Conservation (phyloP, 2,797 vertebrate species). For the Liparis tanakae region DNA sequence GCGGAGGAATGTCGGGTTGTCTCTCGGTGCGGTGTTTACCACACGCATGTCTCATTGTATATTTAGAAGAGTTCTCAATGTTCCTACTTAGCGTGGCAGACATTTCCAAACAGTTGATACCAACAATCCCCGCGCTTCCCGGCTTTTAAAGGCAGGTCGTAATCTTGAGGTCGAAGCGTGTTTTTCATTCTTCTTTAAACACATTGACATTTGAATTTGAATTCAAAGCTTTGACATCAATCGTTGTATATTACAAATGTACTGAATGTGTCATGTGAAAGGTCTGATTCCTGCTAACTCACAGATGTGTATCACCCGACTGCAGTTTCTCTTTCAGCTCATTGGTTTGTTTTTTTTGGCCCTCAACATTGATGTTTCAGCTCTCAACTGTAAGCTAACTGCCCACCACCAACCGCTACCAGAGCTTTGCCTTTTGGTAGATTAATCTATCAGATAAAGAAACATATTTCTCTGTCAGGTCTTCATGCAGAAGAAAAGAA, state of each 20-base stretch:
- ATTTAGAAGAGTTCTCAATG: slow-evolving; percentile 39
- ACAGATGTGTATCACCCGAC: neutral
- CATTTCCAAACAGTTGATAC: slow-evolving; percentile 25
- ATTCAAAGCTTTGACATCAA: neutral
- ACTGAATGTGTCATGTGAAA: neutral
- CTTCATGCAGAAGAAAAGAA: neutral
- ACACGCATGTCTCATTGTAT: slow-evolving; percentile 39
- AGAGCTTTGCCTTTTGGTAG: neutral
- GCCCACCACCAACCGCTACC: neutral
- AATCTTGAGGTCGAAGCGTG: neutral
- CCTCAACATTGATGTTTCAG: neutral
- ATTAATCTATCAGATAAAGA: neutral
- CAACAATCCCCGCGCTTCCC: neutral
- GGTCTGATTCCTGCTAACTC: neutral
- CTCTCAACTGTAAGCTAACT: neutral
- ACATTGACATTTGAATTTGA: neutral
- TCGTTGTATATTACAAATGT: neutral
- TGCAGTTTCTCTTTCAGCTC: neutral
- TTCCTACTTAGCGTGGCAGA: slow-evolving; percentile 19
- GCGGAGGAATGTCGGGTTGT: slow-evolving; percentile 38
- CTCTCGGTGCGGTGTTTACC: slow-evolving; percentile 38
- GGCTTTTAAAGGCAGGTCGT: neutral
- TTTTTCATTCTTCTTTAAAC: neutral
- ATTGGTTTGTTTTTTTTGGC: neutral
- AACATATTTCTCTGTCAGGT: neutral